Evolutionary conservation across 2,797 vertebrate genomes (phyloP).

Genomic region (Eptatretus atami): DNA sequence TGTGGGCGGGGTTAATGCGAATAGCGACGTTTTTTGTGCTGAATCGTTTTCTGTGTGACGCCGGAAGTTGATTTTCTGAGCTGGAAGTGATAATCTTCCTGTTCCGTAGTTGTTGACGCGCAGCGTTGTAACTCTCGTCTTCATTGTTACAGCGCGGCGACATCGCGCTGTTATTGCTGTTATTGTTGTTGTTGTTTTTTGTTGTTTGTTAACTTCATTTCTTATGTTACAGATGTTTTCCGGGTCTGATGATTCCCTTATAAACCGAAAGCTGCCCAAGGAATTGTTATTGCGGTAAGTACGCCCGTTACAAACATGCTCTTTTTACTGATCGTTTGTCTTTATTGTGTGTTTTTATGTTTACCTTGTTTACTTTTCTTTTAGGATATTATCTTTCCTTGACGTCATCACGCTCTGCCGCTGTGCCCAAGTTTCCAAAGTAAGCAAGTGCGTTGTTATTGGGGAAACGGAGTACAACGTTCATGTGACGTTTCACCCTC

Average conservation of each 20-base stretch:
- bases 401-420: slow-evolving; percentile 93
- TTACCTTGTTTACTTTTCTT: slow-evolving; percentile 14
- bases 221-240: slow-evolving; percentile 63
- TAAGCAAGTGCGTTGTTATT: slow-evolving; percentile 15
- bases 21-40: no score
- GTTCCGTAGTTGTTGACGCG: no score
- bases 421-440: slow-evolving; percentile 88
- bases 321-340: no score
- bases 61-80: no score
- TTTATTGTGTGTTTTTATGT: not conserved
- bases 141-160: no score
- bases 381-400: slow-evolving; percentile 92
- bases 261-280: slow-evolving; percentile 95
- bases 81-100: no score
- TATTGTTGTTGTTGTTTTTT: no score
- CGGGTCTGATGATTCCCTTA: slow-evolving; percentile 75
- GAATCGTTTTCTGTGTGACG: no score
- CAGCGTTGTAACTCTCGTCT: no score
- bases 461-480: not conserved
- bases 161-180: no score
- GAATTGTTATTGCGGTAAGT: slow-evolving; percentile 72
- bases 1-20: no score
- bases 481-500: not conserved
- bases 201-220: slow-evolving; percentile 3
- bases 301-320: not conserved